Percentiles rank a stretch among this genome's conserved stretches.
These are phyloP conservation scores for Pogonus chalceus DNA, from an alignment of 1,140 invertebrate species.

Conservation along the genomic window DNA sequence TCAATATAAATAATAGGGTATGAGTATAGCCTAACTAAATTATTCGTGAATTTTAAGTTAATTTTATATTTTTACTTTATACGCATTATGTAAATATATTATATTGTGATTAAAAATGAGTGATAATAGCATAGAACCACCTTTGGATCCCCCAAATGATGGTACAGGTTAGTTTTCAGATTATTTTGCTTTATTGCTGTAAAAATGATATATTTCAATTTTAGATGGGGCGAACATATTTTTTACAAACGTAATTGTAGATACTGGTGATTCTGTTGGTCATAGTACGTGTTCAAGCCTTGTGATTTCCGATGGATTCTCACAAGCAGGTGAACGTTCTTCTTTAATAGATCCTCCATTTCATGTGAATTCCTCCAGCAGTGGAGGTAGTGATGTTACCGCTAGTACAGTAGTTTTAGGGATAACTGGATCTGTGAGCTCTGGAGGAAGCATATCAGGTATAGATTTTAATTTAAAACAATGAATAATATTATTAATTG, in stretches of 20 bases:
- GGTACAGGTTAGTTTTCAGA: neutral
- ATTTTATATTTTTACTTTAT: no score
- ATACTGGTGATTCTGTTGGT: neutral
- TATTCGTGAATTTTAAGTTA: no score
- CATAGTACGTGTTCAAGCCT: neutral
- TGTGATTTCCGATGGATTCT: neutral
- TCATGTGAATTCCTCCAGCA: neutral
- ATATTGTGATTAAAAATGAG: neutral
- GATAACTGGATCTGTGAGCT: neutral
- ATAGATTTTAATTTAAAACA: neutral
- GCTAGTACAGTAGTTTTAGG: neutral
- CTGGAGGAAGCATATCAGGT: neutral
- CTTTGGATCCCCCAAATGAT: neutral
- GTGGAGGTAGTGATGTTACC: conserved; percentile 1
- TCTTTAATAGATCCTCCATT: neutral
- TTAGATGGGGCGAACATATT: no score
- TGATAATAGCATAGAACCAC: neutral
- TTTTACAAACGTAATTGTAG: neutral
- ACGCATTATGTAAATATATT: no score
- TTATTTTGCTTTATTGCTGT: neutral
- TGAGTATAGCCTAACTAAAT: no score
- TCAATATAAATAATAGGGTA: no score
- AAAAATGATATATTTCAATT: neutral
- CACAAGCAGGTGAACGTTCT: neutral
- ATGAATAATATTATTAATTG: neutral